Base-by-base conservation (phyloP, 2,113 vertebrate species). In the Desmodus rotundus region DNA sequence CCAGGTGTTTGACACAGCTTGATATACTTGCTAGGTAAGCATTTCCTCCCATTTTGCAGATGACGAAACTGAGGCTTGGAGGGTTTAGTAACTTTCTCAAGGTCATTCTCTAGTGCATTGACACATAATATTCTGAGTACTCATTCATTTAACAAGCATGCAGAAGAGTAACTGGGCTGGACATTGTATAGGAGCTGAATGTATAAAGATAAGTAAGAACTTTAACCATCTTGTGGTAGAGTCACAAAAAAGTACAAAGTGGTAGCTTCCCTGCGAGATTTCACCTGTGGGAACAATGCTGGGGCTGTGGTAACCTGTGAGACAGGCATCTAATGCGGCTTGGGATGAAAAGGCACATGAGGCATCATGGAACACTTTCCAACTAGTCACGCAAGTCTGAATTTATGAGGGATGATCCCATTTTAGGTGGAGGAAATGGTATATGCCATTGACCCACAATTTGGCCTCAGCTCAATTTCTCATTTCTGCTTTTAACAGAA, bases 211-310 rank as follows among this genome's bases (percentile, higher is more conserved):
- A 83, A 87, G n/a, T 68, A 63, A 87, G 13, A 61, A 65, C 24
- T 33, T 77, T 12, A 70, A 73, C 11, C 19, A 67, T 6, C 22
- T 81, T 73, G 4, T 47, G 15, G 7, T 28, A 43, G 17, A 72
- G n/a, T 76, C 12, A 43, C 41, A 5, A 20, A 33, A 58, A 72
- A 61, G 14, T 47, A 65, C 38, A 76, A 24, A 26, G 22, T 43
- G 20, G 24, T 4, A 43, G 12, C 3, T 24, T 2, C 16, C 7
- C 11, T 31, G 31, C 31, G 5, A 82, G 10, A 20, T 3, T 2
- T 36, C 56, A 33, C 12, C 58, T 28, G 1, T 58, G 41, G 33
- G 12, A 56, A 58, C 31, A 22, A 20, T 45, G 14, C 19, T n/a
- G 26, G 24, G 14, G 3, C 4, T 28, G 33, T 3, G 15, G 11